Evolutionary conservation across 2,888 invertebrate species (phyloP).

Genomic region (Saturnia pavonia): DNA sequence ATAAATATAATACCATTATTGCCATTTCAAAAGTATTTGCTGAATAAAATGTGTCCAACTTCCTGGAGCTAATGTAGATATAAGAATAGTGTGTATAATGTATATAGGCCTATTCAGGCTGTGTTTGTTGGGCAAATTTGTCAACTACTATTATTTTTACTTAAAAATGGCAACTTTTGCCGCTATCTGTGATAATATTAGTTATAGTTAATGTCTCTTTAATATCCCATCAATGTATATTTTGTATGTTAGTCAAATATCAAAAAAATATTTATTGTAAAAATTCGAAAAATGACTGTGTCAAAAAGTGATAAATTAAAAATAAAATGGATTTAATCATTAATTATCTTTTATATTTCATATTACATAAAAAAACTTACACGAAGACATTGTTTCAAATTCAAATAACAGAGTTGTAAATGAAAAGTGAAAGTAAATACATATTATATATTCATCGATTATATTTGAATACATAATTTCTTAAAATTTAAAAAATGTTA

Average conservation of each 20-base stretch:
- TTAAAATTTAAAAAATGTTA: neutral
- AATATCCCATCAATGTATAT: constrained; percentile 65
- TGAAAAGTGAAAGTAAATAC: no score
- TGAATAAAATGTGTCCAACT: constrained; percentile 20
- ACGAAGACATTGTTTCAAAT: neutral
- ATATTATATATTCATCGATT: neutral
- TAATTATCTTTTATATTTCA: constrained; percentile 14
- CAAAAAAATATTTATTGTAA: constrained; percentile 77
- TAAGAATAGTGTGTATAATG: constrained; percentile 25
- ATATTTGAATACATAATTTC: neutral
- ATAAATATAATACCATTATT: constrained; percentile 26
- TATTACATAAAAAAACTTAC: neutral
- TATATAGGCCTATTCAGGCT: constrained; percentile 33
- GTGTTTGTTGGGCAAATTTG: constrained; percentile 65
- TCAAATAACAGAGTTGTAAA: neutral
- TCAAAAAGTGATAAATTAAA: constrained; percentile 73
- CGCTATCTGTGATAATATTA: constrained; percentile 79
- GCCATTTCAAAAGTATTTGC: constrained; percentile 33
- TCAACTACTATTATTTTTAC: constrained; percentile 66
- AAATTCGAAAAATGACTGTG: constrained; percentile 61
- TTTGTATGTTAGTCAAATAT: constrained; percentile 66
- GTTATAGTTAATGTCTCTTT: constrained; percentile 59
- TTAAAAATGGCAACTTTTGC: constrained; percentile 66
- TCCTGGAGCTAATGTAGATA: constrained; percentile 11
- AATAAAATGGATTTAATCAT: constrained; percentile 55